phyloP scores from a whole-genome alignment of 2,113 vertebrate genomes.

The Pangasianodon gigas region DNA sequence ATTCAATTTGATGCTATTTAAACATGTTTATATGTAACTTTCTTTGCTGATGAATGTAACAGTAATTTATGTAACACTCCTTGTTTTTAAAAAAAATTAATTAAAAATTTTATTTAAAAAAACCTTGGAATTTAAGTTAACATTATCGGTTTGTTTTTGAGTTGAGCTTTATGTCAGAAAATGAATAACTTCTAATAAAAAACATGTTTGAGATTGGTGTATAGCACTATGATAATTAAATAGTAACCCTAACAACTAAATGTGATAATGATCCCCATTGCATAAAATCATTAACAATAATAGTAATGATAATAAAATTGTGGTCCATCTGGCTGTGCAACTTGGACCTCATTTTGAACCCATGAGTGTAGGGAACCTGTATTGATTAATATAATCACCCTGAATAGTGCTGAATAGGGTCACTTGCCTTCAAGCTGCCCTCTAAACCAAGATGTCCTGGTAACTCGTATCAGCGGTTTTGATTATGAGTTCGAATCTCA shows the following conservation, averaged over 20 bases:
- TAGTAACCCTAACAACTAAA: neutral
- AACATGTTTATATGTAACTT: neutral
- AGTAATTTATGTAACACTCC: too few relatives aligned
- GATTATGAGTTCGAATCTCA: conserved; percentile 18
- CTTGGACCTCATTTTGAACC: neutral
- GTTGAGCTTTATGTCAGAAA: neutral
- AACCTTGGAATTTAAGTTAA: neutral
- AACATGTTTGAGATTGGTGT: neutral
- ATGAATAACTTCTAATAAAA: neutral
- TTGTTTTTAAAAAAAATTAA: neutral
- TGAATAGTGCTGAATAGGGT: conserved; percentile 17
- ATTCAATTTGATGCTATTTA: neutral
- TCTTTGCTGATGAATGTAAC: neutral
- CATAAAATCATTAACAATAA: neutral
- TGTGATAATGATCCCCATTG: neutral
- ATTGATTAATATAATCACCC: conserved; percentile 22
- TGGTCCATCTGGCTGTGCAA: neutral
- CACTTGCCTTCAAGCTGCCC: conserved; percentile 23
- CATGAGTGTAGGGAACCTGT: conserved; percentile 8
- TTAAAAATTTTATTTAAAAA: too few relatives aligned
- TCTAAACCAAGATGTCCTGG: conserved; percentile 32
- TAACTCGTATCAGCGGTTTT: conserved; percentile 19
- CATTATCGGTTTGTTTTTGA: neutral
- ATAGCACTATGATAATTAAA: neutral
- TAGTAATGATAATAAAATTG: neutral